These are phyloP conservation scores for Orientallactaga sibirica DNA, from an alignment of 2,797 vertebrate species.

Conservation along the genomic window DNA sequence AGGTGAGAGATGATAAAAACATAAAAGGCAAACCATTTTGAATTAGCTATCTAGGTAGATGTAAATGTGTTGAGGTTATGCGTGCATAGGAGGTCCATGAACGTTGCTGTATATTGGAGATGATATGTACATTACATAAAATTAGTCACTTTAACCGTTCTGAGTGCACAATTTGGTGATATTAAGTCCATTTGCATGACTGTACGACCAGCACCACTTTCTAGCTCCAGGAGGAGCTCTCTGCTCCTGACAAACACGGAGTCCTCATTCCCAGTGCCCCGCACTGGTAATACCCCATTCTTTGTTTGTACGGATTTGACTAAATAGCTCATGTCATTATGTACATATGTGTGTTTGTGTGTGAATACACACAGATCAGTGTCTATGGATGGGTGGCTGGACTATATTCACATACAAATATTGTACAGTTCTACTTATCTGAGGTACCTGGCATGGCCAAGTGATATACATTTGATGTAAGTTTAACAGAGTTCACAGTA, in stretches of 20 bases:
- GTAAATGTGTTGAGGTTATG: slow-evolving; percentile 52
- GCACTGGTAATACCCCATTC: not conserved
- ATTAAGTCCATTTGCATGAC: not conserved
- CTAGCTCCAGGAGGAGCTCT: not conserved
- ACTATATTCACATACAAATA: not conserved
- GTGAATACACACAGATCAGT: not conserved
- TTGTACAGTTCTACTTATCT: not conserved
- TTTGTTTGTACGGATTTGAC: not conserved
- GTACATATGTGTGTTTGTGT: not conserved
- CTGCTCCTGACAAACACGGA: not conserved
- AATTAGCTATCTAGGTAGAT: slow-evolving; percentile 68
- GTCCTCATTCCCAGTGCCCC: not conserved
- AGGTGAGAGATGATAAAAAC: slow-evolving; percentile 70
- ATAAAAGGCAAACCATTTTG: slow-evolving; percentile 63
- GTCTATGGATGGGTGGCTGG: not conserved
- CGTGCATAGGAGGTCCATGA: not conserved
- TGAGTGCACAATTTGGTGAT: not conserved
- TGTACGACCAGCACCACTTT: not conserved
- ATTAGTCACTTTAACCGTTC: not conserved
- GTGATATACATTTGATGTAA: not conserved
- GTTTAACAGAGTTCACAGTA: slow-evolving; percentile 31
- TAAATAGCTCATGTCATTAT: not conserved
- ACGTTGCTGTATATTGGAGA: not conserved
- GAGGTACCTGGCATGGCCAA: not conserved
- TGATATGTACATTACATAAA: not conserved